Percentiles rank a stretch among this genome's conserved stretches.
phyloP scores from a whole-genome alignment of 2,888 invertebrate species.

The Timema podura region DNA sequence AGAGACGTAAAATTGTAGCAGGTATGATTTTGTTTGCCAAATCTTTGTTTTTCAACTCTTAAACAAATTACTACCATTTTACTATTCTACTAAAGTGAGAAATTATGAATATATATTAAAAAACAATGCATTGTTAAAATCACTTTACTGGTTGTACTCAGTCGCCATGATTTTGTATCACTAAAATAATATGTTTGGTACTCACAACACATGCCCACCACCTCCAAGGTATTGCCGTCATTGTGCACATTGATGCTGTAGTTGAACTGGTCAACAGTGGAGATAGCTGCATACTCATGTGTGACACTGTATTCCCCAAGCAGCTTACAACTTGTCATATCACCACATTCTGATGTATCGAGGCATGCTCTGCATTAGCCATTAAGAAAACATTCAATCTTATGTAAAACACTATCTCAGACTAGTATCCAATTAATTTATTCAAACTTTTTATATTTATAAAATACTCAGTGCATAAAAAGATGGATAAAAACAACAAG shows the following conservation, averaged over 20 bases:
- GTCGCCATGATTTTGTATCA: constrained; percentile 19
- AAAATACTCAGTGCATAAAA: too few species aligned
- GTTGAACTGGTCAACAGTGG: constrained; percentile 76
- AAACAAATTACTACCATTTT: constrained; percentile 16
- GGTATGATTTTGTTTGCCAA: too few species aligned
- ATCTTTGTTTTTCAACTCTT: too few species aligned
- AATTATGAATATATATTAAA: too few species aligned
- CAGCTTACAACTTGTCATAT: constrained; percentile 69
- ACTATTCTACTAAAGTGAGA: neutral
- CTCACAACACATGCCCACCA: constrained; percentile 93
- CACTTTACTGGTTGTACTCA: constrained; percentile 11
- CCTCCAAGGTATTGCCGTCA: constrained; percentile 83
- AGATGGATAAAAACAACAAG: too few species aligned
- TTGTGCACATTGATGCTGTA: constrained; percentile 88
- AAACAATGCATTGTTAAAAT: too few species aligned
- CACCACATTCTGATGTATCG: constrained; percentile 78
- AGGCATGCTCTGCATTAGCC: constrained; percentile 68
- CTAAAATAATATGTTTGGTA: constrained; percentile 35
- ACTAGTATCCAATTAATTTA: too few species aligned
- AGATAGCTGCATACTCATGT: constrained; percentile 71
- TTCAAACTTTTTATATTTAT: too few species aligned
- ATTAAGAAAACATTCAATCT: too few species aligned
- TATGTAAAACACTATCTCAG: too few species aligned
- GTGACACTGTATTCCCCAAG: constrained; percentile 80
- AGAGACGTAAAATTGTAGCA: too few species aligned